Percentiles rank a stretch among this genome's conserved stretches.
Conservation (phyloP, 2,888 invertebrate genomes). For the Andrena trimmerana region DNA sequence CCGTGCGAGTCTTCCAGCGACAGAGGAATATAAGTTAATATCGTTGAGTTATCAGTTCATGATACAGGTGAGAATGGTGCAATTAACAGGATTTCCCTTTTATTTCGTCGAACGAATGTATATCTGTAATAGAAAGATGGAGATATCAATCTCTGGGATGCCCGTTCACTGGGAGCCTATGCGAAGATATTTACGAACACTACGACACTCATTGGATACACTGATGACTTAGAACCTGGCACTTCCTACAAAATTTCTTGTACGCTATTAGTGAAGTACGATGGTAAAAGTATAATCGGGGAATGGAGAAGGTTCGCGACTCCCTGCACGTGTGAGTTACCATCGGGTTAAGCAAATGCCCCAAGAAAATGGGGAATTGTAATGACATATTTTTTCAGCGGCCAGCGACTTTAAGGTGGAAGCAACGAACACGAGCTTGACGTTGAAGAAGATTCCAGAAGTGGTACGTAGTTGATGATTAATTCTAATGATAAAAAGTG, state of each 20-base stretch:
- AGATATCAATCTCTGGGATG: neutral
- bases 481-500: slow-evolving; percentile 1
- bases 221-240: slow-evolving; percentile 55
- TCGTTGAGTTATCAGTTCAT: slow-evolving; percentile 40
- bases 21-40: slow-evolving; percentile 52
- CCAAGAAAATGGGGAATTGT: too few relatives aligned
- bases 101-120: neutral
- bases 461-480: neutral
- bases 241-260: slow-evolving; percentile 47
- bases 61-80: slow-evolving; percentile 50
- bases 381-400: slow-evolving; percentile 30
- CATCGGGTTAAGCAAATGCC: neutral
- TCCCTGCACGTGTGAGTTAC: slow-evolving; percentile 64
- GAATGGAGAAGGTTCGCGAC: slow-evolving; percentile 53
- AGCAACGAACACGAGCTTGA: slow-evolving; percentile 53
- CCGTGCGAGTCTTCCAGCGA: slow-evolving; percentile 31
- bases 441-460: slow-evolving; percentile 10
- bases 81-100: neutral
- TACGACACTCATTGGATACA: slow-evolving; percentile 19
- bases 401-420: slow-evolving; percentile 31
- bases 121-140: slow-evolving; percentile 24
- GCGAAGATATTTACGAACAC: slow-evolving; percentile 8
- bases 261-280: slow-evolving; percentile 11
- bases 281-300: neutral
- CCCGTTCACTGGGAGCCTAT: neutral